These are phyloP conservation scores for Proctacanthus coquilletti DNA, from an alignment of 1,140 invertebrate species.

Conservation along the genomic window DNA sequence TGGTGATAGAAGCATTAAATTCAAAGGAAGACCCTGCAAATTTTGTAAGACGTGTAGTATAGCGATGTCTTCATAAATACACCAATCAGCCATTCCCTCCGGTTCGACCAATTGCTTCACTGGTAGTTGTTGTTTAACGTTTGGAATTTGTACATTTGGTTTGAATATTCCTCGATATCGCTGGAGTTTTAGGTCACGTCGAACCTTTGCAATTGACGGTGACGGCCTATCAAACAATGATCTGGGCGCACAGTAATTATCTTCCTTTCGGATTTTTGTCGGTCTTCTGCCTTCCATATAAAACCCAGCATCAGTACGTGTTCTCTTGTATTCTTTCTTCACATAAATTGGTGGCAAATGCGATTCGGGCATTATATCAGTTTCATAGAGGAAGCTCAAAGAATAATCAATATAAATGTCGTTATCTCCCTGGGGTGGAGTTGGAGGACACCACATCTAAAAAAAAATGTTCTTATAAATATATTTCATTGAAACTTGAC, in stretches of 20 bases:
- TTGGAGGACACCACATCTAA: conserved; percentile 91
- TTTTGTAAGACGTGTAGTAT: conserved; percentile 72
- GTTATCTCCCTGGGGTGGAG: conserved; percentile 77
- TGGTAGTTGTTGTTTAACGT: conserved; percentile 35
- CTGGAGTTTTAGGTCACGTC: conserved; percentile 58
- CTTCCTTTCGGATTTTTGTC: conserved; percentile 54
- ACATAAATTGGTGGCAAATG: conserved; percentile 74
- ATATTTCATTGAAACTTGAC: conserved; percentile 4
- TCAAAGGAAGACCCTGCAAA: conserved; percentile 67
- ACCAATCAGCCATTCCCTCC: conserved; percentile 65
- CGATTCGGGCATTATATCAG: conserved; percentile 62
- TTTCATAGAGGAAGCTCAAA: conserved; percentile 72
- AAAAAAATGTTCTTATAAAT: conserved; percentile 8
- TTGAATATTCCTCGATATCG: conserved; percentile 49
- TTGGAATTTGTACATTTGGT: conserved; percentile 40
- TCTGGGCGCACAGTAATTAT: conserved; percentile 57
- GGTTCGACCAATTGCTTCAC: conserved; percentile 42
- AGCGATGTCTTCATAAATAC: conserved; percentile 77
- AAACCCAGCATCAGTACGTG: conserved; percentile 43
- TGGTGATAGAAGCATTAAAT: conserved; percentile 58
- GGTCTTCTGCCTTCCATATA: conserved; percentile 38
- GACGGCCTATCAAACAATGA: conserved; percentile 80
- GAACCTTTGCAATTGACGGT: conserved; percentile 56
- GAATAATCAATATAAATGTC: conserved; percentile 84
- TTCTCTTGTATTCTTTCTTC: conserved; percentile 62